Conservation (phyloP, 2,888 invertebrate genomes). For the Prenolepis imparis region DNA sequence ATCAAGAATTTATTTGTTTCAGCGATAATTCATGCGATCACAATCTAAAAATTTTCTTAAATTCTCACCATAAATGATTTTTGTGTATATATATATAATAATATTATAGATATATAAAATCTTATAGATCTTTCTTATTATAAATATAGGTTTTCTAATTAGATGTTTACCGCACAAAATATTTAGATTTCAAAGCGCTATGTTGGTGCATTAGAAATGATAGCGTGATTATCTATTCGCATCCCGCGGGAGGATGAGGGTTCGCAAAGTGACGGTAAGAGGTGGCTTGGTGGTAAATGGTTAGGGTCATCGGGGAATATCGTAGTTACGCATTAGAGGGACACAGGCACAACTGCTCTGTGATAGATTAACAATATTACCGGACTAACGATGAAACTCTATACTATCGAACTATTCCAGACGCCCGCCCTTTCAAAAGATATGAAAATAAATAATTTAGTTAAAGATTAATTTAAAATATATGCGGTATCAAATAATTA, state of each 20-base stretch:
- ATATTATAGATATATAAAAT: too few species aligned
- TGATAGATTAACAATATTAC: slow-evolving; percentile 81
- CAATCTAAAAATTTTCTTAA: neutral
- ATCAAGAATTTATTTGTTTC: neutral
- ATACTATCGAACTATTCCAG: slow-evolving; percentile 66
- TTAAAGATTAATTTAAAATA: slow-evolving; percentile 30
- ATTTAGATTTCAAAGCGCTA: slow-evolving; percentile 36
- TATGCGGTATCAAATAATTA: too few species aligned
- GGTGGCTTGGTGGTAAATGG: slow-evolving; percentile 76
- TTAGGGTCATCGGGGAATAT: slow-evolving; percentile 79
- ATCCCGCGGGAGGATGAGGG: slow-evolving; percentile 70
- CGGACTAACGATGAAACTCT: slow-evolving; percentile 75
- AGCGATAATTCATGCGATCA: neutral
- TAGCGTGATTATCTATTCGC: slow-evolving; percentile 74
- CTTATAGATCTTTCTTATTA: too few species aligned
- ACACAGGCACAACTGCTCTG: slow-evolving; percentile 77
- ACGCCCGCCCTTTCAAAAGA: slow-evolving; percentile 67
- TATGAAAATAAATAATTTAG: slow-evolving; percentile 45
- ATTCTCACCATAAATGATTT: neutral
- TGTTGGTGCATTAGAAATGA: slow-evolving; percentile 74
- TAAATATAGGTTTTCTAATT: neutral
- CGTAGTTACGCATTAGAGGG: slow-evolving; percentile 76
- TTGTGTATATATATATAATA: neutral
- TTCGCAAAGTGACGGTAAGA: slow-evolving; percentile 71
- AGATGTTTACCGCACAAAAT: neutral